Percentiles rank a stretch among this genome's conserved stretches.
Evolutionary conservation across 2,113 vertebrate species (phyloP).

Genomic region (Gobiocypris rarus): DNA sequence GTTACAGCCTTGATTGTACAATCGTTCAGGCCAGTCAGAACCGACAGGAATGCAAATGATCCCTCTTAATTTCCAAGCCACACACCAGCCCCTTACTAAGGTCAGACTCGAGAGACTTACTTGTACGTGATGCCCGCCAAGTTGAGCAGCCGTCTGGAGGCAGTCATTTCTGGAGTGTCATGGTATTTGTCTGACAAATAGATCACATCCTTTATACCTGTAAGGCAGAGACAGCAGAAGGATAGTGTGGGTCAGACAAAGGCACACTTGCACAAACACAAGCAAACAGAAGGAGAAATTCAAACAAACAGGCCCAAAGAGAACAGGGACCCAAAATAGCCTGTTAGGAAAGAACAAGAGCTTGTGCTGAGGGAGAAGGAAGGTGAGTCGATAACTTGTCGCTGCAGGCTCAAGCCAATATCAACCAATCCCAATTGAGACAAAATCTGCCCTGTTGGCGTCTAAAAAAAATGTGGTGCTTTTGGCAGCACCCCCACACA

Average conservation of each 20-base stretch:
- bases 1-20: conserved; percentile 25
- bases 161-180: conserved; percentile 81
- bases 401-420: conserved; percentile 33
- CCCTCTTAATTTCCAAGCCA: conserved; percentile 13
- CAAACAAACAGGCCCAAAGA: conserved; percentile 11
- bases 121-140: conserved; percentile 83
- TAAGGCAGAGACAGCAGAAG: conserved; percentile 45
- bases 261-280: neutral
- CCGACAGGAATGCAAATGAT: conserved; percentile 25
- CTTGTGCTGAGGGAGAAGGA: neutral
- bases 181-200: conserved; percentile 97
- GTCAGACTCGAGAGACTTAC: conserved; percentile 69
- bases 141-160: conserved; percentile 84
- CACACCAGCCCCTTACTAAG: neutral
- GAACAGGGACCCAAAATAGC: conserved; percentile 24
- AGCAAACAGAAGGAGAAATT: conserved; percentile 20
- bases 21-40: neutral
- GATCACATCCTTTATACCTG: conserved; percentile 92
- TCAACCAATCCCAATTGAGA: conserved; percentile 34
- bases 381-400: conserved; percentile 25
- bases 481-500: conserved; percentile 24
- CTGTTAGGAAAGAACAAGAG: conserved; percentile 27
- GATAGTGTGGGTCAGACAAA: conserved; percentile 12
- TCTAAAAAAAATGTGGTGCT: conserved; percentile 46
- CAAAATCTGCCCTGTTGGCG: conserved; percentile 19